phyloP scores from a whole-genome alignment of 2,113 vertebrate genomes.

The Edolisoma coerulescens region DNA sequence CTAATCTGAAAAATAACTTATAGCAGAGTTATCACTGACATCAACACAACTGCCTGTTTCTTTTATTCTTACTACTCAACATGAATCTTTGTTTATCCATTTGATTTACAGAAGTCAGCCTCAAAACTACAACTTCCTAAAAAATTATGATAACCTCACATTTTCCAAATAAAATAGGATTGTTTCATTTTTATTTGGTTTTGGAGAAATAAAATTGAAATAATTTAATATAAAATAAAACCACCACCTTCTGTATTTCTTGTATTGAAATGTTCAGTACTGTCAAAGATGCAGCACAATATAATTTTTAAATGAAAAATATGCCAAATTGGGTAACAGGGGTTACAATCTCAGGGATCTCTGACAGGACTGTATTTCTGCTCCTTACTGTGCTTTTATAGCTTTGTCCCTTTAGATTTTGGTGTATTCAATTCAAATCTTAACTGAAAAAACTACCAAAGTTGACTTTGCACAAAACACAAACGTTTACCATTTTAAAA shows the following conservation, averaged over 20 bases:
- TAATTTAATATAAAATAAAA: neutral
- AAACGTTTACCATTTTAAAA: neutral
- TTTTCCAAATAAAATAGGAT: neutral
- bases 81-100: neutral
- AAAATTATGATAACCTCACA: neutral
- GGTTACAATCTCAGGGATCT: neutral
- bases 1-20: neutral
- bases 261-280: neutral
- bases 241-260: neutral
- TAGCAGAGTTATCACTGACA: neutral
- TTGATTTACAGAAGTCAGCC: neutral
- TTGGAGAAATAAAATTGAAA: neutral
- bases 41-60: accelerated
- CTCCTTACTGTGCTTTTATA: neutral
- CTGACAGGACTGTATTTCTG: neutral
- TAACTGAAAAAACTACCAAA: neutral
- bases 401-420: neutral
- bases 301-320: neutral
- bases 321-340: neutral
- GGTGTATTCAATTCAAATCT: neutral
- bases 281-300: neutral
- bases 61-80: neutral
- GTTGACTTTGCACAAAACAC: neutral
- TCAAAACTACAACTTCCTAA: neutral
- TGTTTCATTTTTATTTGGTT: neutral